A percentile compares a stretch with the other conserved stretches of the same genome.
phyloP scores from a whole-genome alignment of 1,140 invertebrate species.

The Brachionus koreanus region DNA sequence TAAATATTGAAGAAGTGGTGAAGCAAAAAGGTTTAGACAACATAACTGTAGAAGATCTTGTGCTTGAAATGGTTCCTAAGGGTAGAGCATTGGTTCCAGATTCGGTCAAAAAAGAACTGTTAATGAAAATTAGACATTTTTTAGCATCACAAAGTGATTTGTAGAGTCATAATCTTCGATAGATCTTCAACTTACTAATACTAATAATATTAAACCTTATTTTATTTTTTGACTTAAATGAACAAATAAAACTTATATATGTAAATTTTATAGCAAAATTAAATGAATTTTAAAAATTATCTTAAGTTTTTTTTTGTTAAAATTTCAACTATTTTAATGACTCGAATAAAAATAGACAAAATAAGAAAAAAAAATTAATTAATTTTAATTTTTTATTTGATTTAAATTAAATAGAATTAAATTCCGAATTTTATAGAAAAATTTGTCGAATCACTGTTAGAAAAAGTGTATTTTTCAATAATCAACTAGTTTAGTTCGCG shows the following conservation, averaged over 20 bases:
- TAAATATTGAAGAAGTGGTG: constrained; percentile 63
- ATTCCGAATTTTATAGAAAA: constrained; percentile 16
- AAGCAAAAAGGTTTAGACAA: constrained; percentile 71
- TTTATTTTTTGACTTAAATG: neutral
- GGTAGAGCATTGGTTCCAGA: constrained; percentile 77
- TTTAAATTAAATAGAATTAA: constrained; percentile 23
- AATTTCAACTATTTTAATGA: neutral
- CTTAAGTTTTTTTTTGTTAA: neutral
- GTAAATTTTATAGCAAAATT: neutral
- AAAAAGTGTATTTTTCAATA: neutral
- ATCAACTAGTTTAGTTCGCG: neutral
- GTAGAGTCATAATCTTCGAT: too few species aligned
- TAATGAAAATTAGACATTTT: constrained; percentile 74
- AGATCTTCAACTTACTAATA: neutral
- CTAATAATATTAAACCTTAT: neutral
- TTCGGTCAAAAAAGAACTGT: constrained; percentile 78
- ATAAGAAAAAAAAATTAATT: neutral
- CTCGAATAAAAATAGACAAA: neutral
- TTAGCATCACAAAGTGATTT: constrained; percentile 55
- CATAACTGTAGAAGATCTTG: constrained; percentile 74
- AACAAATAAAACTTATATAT: neutral
- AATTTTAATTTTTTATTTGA: constrained; percentile 3
- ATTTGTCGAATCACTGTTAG: neutral
- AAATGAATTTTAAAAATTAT: neutral
- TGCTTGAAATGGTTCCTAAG: constrained; percentile 74